Evolutionary conservation across 1,140 invertebrate genomes (phyloP).

Genomic region (Calycopis cecrops): DNA sequence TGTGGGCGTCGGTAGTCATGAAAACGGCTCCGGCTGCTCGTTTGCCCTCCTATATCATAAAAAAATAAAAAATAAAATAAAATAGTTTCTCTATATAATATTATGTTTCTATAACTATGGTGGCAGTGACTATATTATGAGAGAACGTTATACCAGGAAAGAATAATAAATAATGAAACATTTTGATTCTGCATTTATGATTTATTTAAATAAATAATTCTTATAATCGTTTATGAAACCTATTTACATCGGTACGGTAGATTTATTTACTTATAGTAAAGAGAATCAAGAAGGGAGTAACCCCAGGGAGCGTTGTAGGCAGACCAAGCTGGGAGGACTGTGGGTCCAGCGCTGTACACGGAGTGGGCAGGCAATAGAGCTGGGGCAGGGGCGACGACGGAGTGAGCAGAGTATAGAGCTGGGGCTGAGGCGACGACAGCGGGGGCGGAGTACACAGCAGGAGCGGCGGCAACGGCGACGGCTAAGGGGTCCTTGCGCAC

Average conservation of each 20-base stretch:
- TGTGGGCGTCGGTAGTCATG: too few species aligned
- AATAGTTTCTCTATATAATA: too few species aligned
- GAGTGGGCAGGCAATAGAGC: not conserved
- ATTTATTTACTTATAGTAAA: slow-evolving; percentile 1
- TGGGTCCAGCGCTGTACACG: not conserved
- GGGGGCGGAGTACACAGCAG: slow-evolving; percentile 12
- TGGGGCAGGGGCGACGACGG: slow-evolving; percentile 9
- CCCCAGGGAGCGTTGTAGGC: slow-evolving; percentile 2
- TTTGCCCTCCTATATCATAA: too few species aligned
- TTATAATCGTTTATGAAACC: not conserved
- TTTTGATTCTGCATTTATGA: not conserved
- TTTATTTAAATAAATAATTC: not conserved
- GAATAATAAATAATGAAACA: too few species aligned
- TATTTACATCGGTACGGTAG: not conserved
- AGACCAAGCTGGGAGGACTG: not conserved
- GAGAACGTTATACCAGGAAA: too few species aligned
- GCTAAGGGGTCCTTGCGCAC: slow-evolving; percentile 44
- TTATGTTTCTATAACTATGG: too few species aligned
- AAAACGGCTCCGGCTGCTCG: too few species aligned
- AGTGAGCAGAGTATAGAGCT: slow-evolving; percentile 13
- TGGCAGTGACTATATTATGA: too few species aligned
- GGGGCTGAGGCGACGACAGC: not conserved
- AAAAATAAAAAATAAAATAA: too few species aligned
- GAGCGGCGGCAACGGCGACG: slow-evolving; percentile 20
- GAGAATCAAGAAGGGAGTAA: not conserved